These are phyloP conservation scores for Suricata suricatta DNA, from an alignment of 2,113 vertebrate species.

Conservation along the genomic window DNA sequence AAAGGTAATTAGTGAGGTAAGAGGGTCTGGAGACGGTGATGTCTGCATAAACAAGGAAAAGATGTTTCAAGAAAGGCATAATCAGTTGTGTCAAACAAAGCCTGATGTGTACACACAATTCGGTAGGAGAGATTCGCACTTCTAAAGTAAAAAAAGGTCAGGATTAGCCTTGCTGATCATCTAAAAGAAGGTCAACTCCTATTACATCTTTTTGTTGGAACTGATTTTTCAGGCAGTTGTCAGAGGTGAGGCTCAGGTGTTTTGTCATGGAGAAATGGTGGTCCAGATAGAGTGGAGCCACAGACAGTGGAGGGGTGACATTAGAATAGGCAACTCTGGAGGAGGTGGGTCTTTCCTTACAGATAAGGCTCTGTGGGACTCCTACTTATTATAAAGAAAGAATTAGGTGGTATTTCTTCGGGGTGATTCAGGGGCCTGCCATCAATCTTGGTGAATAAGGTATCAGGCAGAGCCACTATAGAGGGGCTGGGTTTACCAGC, in stretches of 20 bases:
- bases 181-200: not conserved
- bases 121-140: not conserved
- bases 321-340: not conserved
- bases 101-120: not conserved
- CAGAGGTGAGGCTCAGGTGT: not conserved
- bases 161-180: not conserved
- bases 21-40: not conserved
- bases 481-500: not conserved
- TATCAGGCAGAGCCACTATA: not conserved
- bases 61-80: not conserved
- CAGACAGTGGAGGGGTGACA: not conserved
- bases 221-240: not conserved
- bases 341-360: not conserved
- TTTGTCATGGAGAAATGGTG: not conserved
- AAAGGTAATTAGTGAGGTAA: not conserved
- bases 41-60: not conserved
- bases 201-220: not conserved
- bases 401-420: not conserved
- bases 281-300: not conserved
- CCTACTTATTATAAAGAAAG: not conserved
- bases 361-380: not conserved
- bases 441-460: not conserved
- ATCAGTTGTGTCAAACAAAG: not conserved
- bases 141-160: not conserved
- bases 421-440: not conserved